phyloP scores from a whole-genome alignment of 2,113 vertebrate genomes.

The Zosterops lateralis region DNA sequence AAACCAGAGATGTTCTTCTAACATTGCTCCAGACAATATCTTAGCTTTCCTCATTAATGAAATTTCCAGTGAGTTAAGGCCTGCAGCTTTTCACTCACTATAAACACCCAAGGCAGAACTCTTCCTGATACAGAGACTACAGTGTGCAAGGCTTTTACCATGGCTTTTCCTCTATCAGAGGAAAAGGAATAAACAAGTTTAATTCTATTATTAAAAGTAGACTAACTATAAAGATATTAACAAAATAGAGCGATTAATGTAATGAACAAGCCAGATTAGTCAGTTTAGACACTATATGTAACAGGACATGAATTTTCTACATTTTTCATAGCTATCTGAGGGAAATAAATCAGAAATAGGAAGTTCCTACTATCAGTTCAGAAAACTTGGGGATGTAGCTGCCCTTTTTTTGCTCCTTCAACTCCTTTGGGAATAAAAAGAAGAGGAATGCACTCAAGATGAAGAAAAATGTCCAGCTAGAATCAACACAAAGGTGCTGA shows the following conservation, averaged over 20 bases:
- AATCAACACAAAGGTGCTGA: neutral
- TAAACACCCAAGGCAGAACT: neutral
- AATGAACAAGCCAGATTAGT: neutral
- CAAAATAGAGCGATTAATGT: neutral
- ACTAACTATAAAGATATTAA: neutral
- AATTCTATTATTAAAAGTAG: neutral
- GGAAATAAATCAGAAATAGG: neutral
- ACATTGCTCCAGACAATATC: neutral
- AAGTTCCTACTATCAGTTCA: neutral
- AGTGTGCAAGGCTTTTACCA: neutral
- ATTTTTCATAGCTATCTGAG: neutral
- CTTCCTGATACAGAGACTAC: neutral
- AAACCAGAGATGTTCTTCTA: neutral
- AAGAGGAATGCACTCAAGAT: neutral
- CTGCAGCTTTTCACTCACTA: neutral
- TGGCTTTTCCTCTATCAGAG: neutral
- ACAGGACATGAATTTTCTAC: neutral
- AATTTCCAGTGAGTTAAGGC: neutral
- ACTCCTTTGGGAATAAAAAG: neutral
- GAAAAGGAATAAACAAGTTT: neutral
- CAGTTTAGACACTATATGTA: neutral
- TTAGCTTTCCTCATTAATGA: neutral
- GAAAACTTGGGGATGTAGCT: neutral
- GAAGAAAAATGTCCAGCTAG: neutral
- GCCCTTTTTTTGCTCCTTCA: neutral